A percentile compares a stretch with the other conserved stretches of the same genome.
Evolutionary conservation across 2,797 vertebrate species (phyloP).

Genomic region (Artibeus lituratus): DNA sequence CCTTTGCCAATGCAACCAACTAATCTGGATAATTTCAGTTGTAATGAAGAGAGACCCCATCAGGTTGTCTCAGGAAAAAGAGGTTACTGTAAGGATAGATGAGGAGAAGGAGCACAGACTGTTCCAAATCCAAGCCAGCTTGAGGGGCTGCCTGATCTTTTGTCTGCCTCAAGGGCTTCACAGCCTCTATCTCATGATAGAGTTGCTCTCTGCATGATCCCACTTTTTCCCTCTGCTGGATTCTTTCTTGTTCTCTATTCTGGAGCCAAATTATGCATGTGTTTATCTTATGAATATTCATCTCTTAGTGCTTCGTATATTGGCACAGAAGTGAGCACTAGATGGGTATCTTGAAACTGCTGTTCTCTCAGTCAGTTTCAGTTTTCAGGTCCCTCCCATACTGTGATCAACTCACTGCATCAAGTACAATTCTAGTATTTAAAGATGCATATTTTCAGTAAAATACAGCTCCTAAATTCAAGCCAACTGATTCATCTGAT

Average conservation of each 20-base stretch:
- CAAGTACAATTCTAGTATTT: background rate
- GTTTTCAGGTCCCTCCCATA: background rate
- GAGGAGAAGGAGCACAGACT: background rate
- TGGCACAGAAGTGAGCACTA: background rate
- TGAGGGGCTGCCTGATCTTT: background rate
- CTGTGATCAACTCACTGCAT: background rate
- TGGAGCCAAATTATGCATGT: background rate
- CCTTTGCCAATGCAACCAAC: background rate
- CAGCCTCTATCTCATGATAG: background rate
- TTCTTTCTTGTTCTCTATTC: background rate
- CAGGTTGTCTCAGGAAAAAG: background rate
- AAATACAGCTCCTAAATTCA: background rate
- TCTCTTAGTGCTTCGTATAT: background rate
- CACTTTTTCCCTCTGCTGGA: background rate
- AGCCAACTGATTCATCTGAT: background rate
- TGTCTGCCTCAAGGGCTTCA: background rate
- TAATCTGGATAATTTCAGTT: background rate
- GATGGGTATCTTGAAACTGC: background rate
- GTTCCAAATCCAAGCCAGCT: background rate
- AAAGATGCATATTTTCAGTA: constrained; percentile 25
- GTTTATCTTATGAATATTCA: constrained; percentile 5
- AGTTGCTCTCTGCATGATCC: background rate
- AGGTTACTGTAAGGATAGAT: fast-evolving
- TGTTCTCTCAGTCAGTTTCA: background rate
- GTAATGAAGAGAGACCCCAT: background rate